Evolutionary conservation across 2,797 vertebrate genomes (phyloP).

Genomic region (Sphenopsis melanotis): DNA sequence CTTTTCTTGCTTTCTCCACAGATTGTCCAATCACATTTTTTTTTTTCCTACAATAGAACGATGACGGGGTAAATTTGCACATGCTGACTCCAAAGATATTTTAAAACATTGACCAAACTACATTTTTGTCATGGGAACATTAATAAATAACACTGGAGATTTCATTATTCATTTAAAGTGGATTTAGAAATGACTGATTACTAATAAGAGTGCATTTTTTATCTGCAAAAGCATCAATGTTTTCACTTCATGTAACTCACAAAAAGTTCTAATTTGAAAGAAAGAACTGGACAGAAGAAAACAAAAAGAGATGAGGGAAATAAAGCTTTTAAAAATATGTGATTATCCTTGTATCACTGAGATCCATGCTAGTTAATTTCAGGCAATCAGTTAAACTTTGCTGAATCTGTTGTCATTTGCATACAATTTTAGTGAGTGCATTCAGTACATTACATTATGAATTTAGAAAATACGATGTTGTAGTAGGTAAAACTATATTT

Average conservation of each 20-base stretch:
- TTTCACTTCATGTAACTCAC: not conserved
- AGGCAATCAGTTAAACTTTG: not conserved
- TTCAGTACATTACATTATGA: not conserved
- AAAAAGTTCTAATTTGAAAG: not conserved
- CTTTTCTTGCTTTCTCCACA: conserved; percentile 22
- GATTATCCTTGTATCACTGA: not conserved
- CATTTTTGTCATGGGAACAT: not conserved
- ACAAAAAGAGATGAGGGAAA: not conserved
- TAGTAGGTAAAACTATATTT: not conserved
- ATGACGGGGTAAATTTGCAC: not conserved
- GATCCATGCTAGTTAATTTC: not conserved
- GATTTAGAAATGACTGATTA: not conserved
- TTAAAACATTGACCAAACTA: not conserved
- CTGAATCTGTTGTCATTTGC: not conserved
- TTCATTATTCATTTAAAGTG: not conserved
- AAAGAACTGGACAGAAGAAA: not conserved
- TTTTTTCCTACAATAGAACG: fast-evolving
- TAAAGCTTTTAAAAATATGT: not conserved
- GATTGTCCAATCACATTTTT: not conserved
- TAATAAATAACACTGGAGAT: not conserved
- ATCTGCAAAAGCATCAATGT: not conserved
- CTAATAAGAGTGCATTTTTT: not conserved
- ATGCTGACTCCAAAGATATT: not conserved
- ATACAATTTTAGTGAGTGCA: not conserved
- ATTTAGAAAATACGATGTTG: not conserved